These are phyloP conservation scores for Alcis repandata DNA, from an alignment of 2,888 invertebrate genomes.

Conservation along the genomic window DNA sequence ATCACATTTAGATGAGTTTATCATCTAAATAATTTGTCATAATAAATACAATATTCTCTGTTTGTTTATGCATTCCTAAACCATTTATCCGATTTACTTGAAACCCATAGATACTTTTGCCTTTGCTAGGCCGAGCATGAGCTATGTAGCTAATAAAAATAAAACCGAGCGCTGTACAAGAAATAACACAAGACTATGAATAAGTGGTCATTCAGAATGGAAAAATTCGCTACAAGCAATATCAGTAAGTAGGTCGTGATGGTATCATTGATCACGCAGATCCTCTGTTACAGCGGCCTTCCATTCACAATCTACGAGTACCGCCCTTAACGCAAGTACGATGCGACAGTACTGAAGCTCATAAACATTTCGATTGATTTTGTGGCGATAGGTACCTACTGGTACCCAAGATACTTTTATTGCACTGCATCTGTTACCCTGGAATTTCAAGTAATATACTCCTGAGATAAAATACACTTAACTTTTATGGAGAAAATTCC, in stretches of 20 bases:
- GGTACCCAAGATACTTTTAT: too few relatives aligned
- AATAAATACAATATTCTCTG: too few relatives aligned
- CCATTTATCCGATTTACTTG: too few relatives aligned
- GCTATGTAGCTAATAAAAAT: neutral
- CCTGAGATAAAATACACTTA: too few relatives aligned
- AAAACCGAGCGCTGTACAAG: constrained; percentile 25
- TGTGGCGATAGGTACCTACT: neutral
- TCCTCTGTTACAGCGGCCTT: constrained; percentile 62
- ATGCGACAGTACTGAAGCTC: constrained; percentile 10
- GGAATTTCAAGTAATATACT: too few relatives aligned
- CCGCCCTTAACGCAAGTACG: constrained; percentile 22
- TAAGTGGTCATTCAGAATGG: constrained; percentile 44
- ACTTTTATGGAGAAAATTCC: too few relatives aligned
- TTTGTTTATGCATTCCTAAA: too few relatives aligned
- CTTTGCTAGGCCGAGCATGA: too few relatives aligned
- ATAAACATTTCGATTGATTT: neutral
- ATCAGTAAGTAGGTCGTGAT: constrained; percentile 67
- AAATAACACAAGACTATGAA: constrained; percentile 14
- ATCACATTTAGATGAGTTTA: too few relatives aligned
- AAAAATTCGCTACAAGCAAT: constrained; percentile 62
- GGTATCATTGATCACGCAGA: constrained; percentile 83
- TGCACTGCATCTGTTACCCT: too few relatives aligned
- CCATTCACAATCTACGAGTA: constrained; percentile 73
- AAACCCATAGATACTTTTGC: too few relatives aligned
- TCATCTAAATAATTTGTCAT: too few relatives aligned